Evolutionary conservation across 2,113 vertebrate species (phyloP).

Genomic region (Labeo catla): DNA sequence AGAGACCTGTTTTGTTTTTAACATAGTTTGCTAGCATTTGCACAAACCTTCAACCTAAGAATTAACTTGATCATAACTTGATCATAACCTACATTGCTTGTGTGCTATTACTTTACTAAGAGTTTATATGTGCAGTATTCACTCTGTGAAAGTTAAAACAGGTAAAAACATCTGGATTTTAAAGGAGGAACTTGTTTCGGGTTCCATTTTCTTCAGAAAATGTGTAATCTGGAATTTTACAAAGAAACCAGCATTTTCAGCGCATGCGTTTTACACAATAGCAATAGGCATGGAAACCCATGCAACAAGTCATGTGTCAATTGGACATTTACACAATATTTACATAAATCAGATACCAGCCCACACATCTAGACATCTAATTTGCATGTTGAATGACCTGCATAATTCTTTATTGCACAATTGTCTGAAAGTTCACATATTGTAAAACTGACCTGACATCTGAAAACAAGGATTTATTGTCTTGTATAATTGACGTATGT

Average conservation of each 20-base stretch:
- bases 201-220: background rate
- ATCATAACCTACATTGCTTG: background rate
- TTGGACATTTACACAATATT: constrained; percentile 45
- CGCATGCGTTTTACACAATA: background rate
- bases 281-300: background rate
- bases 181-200: too few species aligned
- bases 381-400: constrained; percentile 16
- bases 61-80: background rate
- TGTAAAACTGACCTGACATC: constrained; percentile 22
- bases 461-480: constrained; percentile 54
- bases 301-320: background rate
- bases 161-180: background rate
- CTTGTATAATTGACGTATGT: constrained; percentile 48
- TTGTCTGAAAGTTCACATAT: background rate
- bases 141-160: background rate
- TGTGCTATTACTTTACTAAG: background rate
- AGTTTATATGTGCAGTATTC: background rate
- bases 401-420: background rate
- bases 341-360: constrained; percentile 46
- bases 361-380: constrained; percentile 9
- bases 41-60: background rate
- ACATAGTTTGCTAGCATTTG: background rate
- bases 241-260: background rate
- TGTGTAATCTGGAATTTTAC: background rate
- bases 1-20: background rate